Base-by-base conservation (phyloP, 2,113 vertebrate genomes). In the Phoxinus phoxinus region DNA sequence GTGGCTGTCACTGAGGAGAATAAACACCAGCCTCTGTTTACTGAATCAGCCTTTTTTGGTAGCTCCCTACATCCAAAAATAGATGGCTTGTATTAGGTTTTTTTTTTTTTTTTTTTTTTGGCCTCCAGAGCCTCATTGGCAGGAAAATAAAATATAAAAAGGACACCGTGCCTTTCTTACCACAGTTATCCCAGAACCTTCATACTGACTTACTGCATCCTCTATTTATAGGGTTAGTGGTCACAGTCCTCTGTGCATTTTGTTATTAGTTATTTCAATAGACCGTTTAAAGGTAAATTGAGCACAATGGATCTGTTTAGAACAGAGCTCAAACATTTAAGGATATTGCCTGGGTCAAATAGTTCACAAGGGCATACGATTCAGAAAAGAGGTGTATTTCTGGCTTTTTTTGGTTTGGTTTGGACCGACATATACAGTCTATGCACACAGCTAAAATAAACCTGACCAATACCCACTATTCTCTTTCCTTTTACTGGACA, bases 11-110 rank as follows among this genome's bases (percentile, higher is more conserved):
- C 21, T 46, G 80, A 63, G 61, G 15, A 37, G 69, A 35, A 82
- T 58, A 87, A 82, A 84, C 77, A 53, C n/a, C 83, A 79, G 44
- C 76, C 71, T 84, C 81, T 75, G 85, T 88, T 86, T 85, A 85
- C 44, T 75, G 73, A 88, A 85, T 85, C 78, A 67, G 73, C 83
- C 71, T 63, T 86, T 82, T 86, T 84, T 37, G 13, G 53, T 61
- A 71, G 73, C 65, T 85, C 46, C 73, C 46, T 67, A 44, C 35
- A 58, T 81, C 15, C 63, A 32, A 44, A 83, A 89, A 89, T 87
- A 87, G 78, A 79, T 51, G 23, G 46, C 77, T 86, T 85, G 63
- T 76, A 87, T 89, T 84, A 84, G 41, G 6, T 8, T 48, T 32
- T 30, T 46, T 46, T 51, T 51, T 6, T 13, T 13, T 13, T 44